A percentile compares a stretch with the other conserved stretches of the same genome.
Evolutionary conservation across 2,888 invertebrate species (phyloP).

Genomic region (Cephus nigrinus): DNA sequence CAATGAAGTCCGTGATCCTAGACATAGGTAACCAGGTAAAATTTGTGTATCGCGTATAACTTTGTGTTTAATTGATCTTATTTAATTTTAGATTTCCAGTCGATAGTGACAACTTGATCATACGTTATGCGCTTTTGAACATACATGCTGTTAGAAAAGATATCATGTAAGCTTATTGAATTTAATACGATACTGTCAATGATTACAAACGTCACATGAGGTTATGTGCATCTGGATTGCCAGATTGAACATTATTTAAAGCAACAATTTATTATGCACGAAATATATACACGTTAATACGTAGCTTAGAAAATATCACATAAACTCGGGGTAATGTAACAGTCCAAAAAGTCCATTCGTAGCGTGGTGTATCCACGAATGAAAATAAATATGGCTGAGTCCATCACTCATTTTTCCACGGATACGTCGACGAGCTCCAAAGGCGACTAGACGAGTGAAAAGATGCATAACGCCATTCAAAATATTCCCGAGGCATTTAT

Average conservation of each 20-base stretch:
- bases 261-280: background rate
- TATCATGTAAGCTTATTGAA: background rate
- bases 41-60: background rate
- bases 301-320: background rate
- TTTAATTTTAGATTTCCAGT: background rate
- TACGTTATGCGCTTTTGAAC: background rate
- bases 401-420: slow-evolving; percentile 1
- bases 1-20: background rate
- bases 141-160: background rate
- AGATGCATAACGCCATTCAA: slow-evolving; percentile 13
- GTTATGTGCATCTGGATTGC: background rate
- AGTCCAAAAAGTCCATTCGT: background rate
- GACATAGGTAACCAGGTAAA: background rate
- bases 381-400: background rate
- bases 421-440: background rate
- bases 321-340: background rate
- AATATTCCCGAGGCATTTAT: slow-evolving; percentile 6
- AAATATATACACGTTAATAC: background rate
- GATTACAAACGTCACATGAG: background rate
- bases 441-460: slow-evolving; percentile 8
- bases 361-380: background rate
- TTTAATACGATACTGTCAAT: background rate
- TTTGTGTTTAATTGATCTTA: background rate
- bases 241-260: background rate
- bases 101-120: background rate